These are phyloP conservation scores for Caenorhabditis sp. DNA, from an alignment of 2,888 invertebrate genomes.

Conservation along the genomic window DNA sequence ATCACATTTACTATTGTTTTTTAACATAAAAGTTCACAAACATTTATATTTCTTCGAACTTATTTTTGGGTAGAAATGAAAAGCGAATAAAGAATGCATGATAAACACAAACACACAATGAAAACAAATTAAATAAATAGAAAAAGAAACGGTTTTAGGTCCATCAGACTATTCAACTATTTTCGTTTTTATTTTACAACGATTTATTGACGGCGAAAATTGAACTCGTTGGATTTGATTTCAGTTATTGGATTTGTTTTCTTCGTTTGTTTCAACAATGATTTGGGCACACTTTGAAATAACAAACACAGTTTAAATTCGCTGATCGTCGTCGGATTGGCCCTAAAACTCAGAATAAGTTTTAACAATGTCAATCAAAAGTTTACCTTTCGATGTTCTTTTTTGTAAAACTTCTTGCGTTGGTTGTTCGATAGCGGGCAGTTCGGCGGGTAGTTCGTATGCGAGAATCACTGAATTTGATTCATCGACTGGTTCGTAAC, in stretches of 20 bases:
- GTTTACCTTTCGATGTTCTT: neutral
- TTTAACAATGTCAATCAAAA: too few relatives aligned
- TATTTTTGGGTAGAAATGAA: too few relatives aligned
- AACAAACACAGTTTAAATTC: conserved; percentile 26
- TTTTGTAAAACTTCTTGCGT: neutral
- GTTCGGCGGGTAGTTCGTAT: neutral
- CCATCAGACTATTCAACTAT: too few relatives aligned
- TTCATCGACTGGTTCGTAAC: neutral
- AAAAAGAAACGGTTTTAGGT: too few relatives aligned
- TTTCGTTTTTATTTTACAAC: neutral
- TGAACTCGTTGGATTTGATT: neutral
- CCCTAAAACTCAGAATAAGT: too few relatives aligned
- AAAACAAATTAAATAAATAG: too few relatives aligned
- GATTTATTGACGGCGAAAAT: neutral
- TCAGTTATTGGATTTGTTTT: neutral
- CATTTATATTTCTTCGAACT: too few relatives aligned
- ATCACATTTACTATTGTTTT: too few relatives aligned
- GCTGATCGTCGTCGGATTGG: conserved; percentile 31
- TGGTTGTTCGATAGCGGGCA: neutral
- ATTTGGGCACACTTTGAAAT: conserved; percentile 36
- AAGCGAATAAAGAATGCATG: too few relatives aligned
- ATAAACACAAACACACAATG: too few relatives aligned
- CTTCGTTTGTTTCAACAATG: conserved; percentile 15
- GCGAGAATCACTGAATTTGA: neutral
- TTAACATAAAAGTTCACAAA: too few relatives aligned